Base-by-base conservation (phyloP, 2,113 vertebrate species). In the Phycodurus eques region DNA sequence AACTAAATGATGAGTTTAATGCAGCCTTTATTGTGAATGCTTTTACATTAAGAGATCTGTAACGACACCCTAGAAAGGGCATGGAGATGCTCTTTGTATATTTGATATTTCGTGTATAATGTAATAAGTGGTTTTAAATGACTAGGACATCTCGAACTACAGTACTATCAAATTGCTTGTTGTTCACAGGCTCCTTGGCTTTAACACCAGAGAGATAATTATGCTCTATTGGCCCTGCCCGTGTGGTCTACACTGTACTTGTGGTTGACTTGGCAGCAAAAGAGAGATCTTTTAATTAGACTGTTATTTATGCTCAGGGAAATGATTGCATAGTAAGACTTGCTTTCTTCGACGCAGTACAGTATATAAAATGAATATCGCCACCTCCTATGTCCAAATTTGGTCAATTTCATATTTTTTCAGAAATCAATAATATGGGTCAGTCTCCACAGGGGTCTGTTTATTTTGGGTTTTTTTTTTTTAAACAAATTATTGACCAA, bases 281-380 rank as follows among this genome's bases (percentile, higher is more conserved):
- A 77, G 47, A 78, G 72, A 83, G 73, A 88, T 87, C 86, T 89
- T 89, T 91, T 91, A 88, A 90, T 90, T 87, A 88, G 87, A 75
- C 73, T 71, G 20, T 57, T 88, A 78, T 88, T 87, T 84, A 83
- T 80, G 56, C 74, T 76, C 70, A 78, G 78, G 61, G 73, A 88
- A 90, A 79, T 76, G 73, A 88, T 87, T 76, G 77, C 33, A 9
- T 43, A 14, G 46, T 63, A 88, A 82, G 74, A 57, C 47, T 67
- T 77, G 39, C 68, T 43, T n/a, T 76, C 57, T 76, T 56, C 4
- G 13, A 65, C 61, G 31, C 77, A 46, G 53, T 53, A 33, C 66
- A 68, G 56, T 70, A 59, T 73, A 69, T 73, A 74, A 83, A 84
- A 78, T 59, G 3, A 78, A 84, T 82, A 39, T 39, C 6, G 35